Percentiles rank a stretch among this genome's conserved stretches.
phyloP scores from a whole-genome alignment of 2,797 vertebrate genomes.

The Steatocranus sp. region DNA sequence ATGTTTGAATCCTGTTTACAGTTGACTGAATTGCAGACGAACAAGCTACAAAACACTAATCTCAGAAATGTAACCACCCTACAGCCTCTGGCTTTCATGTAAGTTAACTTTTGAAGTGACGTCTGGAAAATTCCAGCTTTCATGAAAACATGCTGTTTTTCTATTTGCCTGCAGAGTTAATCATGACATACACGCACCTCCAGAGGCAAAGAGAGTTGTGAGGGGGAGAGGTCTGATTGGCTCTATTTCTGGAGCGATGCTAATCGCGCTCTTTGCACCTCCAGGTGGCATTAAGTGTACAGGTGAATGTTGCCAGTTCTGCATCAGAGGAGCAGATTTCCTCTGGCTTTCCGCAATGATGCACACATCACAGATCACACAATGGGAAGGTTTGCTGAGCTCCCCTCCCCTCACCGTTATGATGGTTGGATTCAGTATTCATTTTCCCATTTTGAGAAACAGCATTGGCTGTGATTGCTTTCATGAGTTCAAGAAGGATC shows the following conservation, averaged over 20 bases:
- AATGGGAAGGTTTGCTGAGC: neutral
- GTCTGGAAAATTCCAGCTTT: neutral
- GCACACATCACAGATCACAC: neutral
- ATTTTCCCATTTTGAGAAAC: constrained; percentile 13
- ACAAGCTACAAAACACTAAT: neutral
- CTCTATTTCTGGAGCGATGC: constrained; percentile 21
- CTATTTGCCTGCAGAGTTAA: neutral
- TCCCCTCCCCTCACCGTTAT: neutral
- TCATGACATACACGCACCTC: neutral
- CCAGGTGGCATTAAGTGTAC: neutral
- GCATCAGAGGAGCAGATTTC: neutral
- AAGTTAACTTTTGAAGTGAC: neutral
- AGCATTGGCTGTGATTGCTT: neutral
- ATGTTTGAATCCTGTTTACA: neutral
- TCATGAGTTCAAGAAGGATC: neutral
- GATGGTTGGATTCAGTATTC: constrained; percentile 1
- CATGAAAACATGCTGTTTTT: neutral
- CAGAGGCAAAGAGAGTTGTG: neutral
- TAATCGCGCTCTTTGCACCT: constrained; percentile 12
- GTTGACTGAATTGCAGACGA: neutral
- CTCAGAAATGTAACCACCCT: neutral
- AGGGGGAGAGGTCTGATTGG: constrained; percentile 1
- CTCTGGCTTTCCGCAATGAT: neutral
- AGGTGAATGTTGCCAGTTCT: constrained; percentile 1
- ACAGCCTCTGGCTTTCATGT: neutral